Base-by-base conservation (phyloP, 2,888 invertebrate genomes). In the Andrena haemorrhoa region DNA sequence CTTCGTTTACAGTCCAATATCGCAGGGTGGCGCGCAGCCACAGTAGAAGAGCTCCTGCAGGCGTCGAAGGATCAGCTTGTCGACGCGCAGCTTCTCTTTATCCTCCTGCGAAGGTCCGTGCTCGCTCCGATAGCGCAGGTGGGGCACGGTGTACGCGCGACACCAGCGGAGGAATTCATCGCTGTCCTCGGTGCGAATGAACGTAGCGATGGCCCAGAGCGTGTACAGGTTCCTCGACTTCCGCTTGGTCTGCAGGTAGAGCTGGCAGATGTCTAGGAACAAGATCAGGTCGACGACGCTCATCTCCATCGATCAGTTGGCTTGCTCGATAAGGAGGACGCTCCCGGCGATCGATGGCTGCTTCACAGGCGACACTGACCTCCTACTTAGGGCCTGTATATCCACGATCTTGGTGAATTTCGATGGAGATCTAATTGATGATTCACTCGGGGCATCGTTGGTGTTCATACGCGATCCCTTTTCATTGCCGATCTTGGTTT, bases 201-300 rank as follows among this genome's bases (percentile, higher is more conserved):
- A 93, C 10, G 92, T 92, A 20, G 92, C 77, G 74, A 93, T 91
- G 2, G 92, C 92, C 93, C 93, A 93, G 7, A 93, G 89, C 6
- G 90, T 92, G 73, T 89, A 90, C 33, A 91, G 84, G 60, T 86
- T 88, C n/a, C 89, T 87, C 12, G 88, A 87, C 68, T 88, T 88
- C 29, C 86, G 89, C 41, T 83, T 88, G 16, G 86, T 79, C 64
- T 91, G 88, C 6, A 93, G 87, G 74, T 93, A 93, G 10, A 91
- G 64, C 75, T 91, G 92, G 86, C 93, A 93, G 66, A 93, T 86
- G 80, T 93, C 92, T 80, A 93, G 90, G 85, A 91, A 93, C 86
- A 86, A 89, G 79, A 92, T 91, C 66, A 93, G 89, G 79, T 93
- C 92, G 69, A 93, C 80, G 82, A 92, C 89, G 82, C 84, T 89